Evolutionary conservation across 2,888 invertebrate genomes (phyloP).

Genomic region (Gerris lacustris): DNA sequence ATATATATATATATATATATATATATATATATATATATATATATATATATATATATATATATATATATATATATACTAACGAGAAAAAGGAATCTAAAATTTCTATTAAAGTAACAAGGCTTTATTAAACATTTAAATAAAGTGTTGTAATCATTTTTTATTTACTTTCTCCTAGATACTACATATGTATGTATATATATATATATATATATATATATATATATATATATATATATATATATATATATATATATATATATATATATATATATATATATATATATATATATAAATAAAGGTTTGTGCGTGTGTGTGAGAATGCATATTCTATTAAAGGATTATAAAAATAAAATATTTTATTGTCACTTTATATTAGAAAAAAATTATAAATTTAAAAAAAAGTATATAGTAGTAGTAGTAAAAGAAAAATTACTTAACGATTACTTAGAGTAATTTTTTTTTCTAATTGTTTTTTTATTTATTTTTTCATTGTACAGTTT

Average conservation of each 20-base stretch:
- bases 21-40: slow-evolving; percentile 8
- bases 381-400: too few species aligned
- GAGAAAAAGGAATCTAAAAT: not conserved
- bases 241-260: slow-evolving; percentile 1
- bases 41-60: slow-evolving; percentile 8
- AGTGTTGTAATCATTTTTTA: too few species aligned
- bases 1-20: not conserved
- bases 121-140: too few species aligned
- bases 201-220: slow-evolving; percentile 1
- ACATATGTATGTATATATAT: not conserved
- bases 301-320: not conserved
- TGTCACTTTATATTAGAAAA: too few species aligned
- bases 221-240: slow-evolving; percentile 1
- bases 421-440: too few species aligned
- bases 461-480: too few species aligned
- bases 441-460: too few species aligned
- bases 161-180: not conserved
- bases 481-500: too few species aligned
- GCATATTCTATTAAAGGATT: not conserved
- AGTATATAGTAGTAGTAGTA: too few species aligned
- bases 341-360: not conserved
- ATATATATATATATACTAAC: slow-evolving; percentile 3
- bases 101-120: too few species aligned
- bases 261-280: slow-evolving; percentile 1
- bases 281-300: not conserved